A percentile compares a stretch with the other conserved stretches of the same genome.
These are phyloP conservation scores for Thunnus thynnus DNA, from an alignment of 2,113 vertebrate genomes.

Conservation along the genomic window DNA sequence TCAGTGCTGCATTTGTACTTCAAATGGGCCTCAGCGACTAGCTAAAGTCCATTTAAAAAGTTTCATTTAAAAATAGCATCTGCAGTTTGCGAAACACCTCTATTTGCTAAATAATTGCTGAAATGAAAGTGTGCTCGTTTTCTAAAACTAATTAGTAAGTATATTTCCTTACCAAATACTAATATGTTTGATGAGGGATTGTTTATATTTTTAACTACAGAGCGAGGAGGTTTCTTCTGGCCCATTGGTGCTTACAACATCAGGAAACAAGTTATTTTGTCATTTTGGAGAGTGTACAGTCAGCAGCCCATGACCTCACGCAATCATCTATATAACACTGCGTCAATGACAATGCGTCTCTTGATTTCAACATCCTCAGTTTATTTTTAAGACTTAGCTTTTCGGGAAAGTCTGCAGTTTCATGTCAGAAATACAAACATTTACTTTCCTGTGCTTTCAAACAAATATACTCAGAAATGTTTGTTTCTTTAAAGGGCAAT, in stretches of 20 bases:
- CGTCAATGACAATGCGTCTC: constrained; percentile 44
- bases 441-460: constrained; percentile 41
- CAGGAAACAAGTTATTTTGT: constrained; percentile 48
- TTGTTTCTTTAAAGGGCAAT: constrained; percentile 44
- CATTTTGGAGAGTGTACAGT: constrained; percentile 60
- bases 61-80: constrained; percentile 31
- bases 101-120: constrained; percentile 16
- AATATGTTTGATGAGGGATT: constrained; percentile 34
- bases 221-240: constrained; percentile 20
- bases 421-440: constrained; percentile 63
- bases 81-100: constrained; percentile 6
- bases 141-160: neutral
- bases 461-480: constrained; percentile 37
- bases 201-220: neutral
- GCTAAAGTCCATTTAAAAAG: neutral
- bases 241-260: constrained; percentile 17
- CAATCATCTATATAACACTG: constrained; percentile 46
- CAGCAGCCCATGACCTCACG: constrained; percentile 55
- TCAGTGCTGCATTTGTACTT: constrained; percentile 15
- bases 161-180: constrained; percentile 3
- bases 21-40: constrained; percentile 13
- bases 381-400: constrained; percentile 53
- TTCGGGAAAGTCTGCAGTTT: constrained; percentile 32
- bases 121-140: constrained; percentile 17
- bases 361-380: constrained; percentile 57